Evolutionary conservation across 2,888 invertebrate genomes (phyloP).

Genomic region (Drosophila seclusa): DNA sequence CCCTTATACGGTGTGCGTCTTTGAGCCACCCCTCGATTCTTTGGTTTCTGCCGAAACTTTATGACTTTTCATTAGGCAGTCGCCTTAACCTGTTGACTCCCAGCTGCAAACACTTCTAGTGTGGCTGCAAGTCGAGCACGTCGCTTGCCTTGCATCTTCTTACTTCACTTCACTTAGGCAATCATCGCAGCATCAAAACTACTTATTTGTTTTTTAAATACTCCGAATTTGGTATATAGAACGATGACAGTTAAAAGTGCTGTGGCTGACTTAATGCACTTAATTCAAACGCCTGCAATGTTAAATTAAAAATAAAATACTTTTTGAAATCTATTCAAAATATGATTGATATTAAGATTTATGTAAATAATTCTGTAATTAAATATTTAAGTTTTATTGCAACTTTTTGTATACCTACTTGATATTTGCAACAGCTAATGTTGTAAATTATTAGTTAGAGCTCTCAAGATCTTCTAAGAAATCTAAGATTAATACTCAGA

Average conservation of each 20-base stretch:
- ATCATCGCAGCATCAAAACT: background rate
- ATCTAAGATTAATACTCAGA: background rate
- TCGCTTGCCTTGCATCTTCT: conserved; percentile 29
- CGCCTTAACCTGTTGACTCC: conserved; percentile 50
- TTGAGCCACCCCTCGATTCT: conserved; percentile 34
- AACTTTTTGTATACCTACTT: background rate
- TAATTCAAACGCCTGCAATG: background rate
- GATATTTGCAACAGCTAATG: background rate
- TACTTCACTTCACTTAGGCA: background rate
- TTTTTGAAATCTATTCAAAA: background rate
- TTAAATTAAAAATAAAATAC: background rate
- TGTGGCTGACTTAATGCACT: background rate
- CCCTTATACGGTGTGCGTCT: background rate
- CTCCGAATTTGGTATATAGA: background rate
- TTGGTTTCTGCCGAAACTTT: conserved; percentile 46
- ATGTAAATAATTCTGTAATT: background rate
- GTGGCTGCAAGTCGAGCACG: conserved; percentile 2
- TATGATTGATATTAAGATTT: background rate
- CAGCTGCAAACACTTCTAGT: conserved; percentile 26
- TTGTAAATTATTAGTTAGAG: background rate
- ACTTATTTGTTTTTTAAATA: background rate
- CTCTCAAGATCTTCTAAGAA: background rate
- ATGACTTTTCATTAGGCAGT: conserved; percentile 42
- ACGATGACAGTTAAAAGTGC: background rate
- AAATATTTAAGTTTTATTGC: background rate